phyloP scores from a whole-genome alignment of 2,797 vertebrate species.

The Aulostomus chinensis region DNA sequence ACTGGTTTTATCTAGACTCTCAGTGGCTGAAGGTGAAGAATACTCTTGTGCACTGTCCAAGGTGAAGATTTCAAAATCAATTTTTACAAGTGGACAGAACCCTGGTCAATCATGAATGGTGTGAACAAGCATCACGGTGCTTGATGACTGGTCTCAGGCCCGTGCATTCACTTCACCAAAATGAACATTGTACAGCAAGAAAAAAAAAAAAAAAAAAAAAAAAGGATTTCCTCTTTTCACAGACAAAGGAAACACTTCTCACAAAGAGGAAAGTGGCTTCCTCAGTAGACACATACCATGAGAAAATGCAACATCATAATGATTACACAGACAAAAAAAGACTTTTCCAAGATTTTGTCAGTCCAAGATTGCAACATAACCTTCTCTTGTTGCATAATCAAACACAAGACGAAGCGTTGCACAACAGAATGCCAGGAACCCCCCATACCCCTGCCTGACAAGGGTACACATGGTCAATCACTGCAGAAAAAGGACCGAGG shows the following conservation, averaged over 20 bases:
- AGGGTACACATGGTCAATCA: no score
- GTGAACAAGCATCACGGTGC: neutral
- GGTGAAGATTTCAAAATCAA: slow-evolving; percentile 16
- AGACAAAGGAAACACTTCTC: slow-evolving; percentile 16
- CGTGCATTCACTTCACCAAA: slow-evolving; percentile 15
- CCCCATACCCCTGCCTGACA: no score
- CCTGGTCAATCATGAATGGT: neutral
- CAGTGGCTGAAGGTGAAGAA: slow-evolving; percentile 43
- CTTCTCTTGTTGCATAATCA: slow-evolving; percentile 44
- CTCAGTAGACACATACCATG: slow-evolving; percentile 10
- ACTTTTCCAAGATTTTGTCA: slow-evolving; percentile 19
- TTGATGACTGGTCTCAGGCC: neutral
- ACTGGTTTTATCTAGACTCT: slow-evolving; percentile 53
- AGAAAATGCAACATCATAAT: slow-evolving; percentile 39
- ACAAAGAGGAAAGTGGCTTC: slow-evolving; percentile 30
- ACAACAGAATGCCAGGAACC: slow-evolving; percentile 20
- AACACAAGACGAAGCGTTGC: slow-evolving; percentile 32
- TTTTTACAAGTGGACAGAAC: slow-evolving; percentile 5
- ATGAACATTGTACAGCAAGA: no score
- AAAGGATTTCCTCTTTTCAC: slow-evolving; percentile 16
- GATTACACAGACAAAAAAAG: slow-evolving; percentile 18
- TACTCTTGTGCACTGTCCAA: neutral
- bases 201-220: no score
- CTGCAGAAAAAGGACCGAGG: neutral
- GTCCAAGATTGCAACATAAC: slow-evolving; percentile 55